Base-by-base conservation (phyloP, 2,113 vertebrate genomes). In the Entosphenus tridentatus region DNA sequence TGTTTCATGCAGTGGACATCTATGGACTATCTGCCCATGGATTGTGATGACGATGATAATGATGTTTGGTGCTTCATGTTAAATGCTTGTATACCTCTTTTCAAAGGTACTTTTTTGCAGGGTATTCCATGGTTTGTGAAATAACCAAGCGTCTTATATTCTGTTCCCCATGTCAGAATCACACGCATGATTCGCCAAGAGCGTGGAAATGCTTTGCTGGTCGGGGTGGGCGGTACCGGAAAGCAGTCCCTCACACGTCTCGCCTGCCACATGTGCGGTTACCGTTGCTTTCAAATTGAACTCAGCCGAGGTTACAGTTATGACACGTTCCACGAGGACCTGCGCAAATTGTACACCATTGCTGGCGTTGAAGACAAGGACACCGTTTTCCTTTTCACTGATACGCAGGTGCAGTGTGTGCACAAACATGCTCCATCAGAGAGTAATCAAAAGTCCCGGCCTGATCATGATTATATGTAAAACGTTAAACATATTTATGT, bases 311-410 rank as follows among this genome's bases (percentile, higher is more conserved):
- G 85, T 10, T 89, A 90, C 71, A 84, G 79, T 77, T 86, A 87
- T 39, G 83, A 84, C 2, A 80, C 75, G 72, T 90, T 88, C 70
- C 86, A 86, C 0, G 87, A 90, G 8, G 87, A 90, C 76, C 76
- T 90, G 69, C 81, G 86, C 57, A 84, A 79, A 70, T 75, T 90
- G 3, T 87, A 81, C 74, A 87, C 77, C 77, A 80, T 87, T 82
- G 86, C 85, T 12, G 86, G 86, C 0, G 74, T 87, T 6, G 82
- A 87, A 18, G 83, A 81, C 68, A 82, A 77, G 71, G 77, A 88
- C 72, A 85, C 82, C 78, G 86, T 89, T 70, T 87, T 90, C 73
- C 86, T 90, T 67, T 90, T 90, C 76, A 87, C 86, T 0, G 86
- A 90, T 69, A 86, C 82, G 18, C 87, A 90, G 85, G 85, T 87